Evolutionary conservation across 2,113 vertebrate genomes (phyloP).

Genomic region (Microtus ochrogaster): DNA sequence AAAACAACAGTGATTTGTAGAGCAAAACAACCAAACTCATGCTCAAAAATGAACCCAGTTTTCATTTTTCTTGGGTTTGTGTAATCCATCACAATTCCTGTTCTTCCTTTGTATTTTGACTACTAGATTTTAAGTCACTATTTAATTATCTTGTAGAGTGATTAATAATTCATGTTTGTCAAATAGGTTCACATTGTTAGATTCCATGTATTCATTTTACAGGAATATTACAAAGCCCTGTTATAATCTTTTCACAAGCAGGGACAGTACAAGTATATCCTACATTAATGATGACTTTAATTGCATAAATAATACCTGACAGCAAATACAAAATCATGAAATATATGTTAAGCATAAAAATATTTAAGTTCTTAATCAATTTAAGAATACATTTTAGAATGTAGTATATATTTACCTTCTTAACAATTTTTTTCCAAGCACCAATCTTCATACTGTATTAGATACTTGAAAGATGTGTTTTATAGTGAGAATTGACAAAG

Average conservation of each 20-base stretch:
- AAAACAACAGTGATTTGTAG: not conserved
- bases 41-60: not conserved
- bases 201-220: not conserved
- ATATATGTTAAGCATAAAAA: not conserved
- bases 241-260: not conserved
- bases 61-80: not conserved
- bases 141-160: not conserved
- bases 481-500: not conserved
- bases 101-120: not conserved
- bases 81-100: not conserved
- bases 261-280: not conserved
- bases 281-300: not conserved
- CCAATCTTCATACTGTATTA: not conserved
- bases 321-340: not conserved
- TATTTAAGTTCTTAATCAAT: not conserved
- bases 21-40: not conserved
- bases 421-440: not conserved
- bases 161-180: not conserved
- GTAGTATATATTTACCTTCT: not conserved
- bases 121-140: not conserved
- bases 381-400: not conserved
- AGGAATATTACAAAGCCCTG: not conserved
- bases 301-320: not conserved
- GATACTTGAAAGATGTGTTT: not conserved
- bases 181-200: not conserved